These are phyloP conservation scores for Mustelus asterias DNA, from an alignment of 2,113 vertebrate species.

Conservation along the genomic window DNA sequence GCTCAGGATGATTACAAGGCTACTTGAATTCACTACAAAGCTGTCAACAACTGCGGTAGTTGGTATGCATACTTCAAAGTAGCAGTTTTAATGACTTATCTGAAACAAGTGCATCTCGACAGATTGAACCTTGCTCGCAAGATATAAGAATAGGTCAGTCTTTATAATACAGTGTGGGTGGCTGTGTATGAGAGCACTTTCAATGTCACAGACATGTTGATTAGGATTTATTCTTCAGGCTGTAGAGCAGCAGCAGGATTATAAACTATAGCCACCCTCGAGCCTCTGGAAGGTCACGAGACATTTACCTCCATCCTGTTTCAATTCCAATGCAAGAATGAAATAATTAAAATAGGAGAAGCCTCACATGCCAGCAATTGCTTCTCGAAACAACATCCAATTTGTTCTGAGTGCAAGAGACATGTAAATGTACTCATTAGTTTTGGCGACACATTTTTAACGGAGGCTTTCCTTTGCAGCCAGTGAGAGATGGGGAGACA, in stretches of 20 bases:
- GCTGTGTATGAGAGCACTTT: neutral
- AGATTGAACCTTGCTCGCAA: neutral
- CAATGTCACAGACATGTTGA: neutral
- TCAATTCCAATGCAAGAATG: neutral
- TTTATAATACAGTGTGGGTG: neutral
- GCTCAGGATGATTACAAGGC: neutral
- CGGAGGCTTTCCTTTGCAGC: neutral
- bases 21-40: neutral
- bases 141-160: neutral
- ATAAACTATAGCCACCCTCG: neutral
- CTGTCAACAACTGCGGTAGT: neutral
- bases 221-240: neutral
- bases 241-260: neutral
- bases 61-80: neutral
- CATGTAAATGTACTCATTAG: neutral
- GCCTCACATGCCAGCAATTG: neutral
- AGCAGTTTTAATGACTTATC: constrained; percentile 23
- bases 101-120: neutral
- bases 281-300: neutral
- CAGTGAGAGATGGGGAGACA: neutral
- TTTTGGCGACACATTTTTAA: neutral
- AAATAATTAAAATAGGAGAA: neutral
- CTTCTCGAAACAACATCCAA: neutral
- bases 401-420: neutral
- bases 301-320: neutral